These are phyloP conservation scores for Apis mellifera DNA, from an alignment of 1,140 invertebrate genomes.

Conservation along the genomic window DNA sequence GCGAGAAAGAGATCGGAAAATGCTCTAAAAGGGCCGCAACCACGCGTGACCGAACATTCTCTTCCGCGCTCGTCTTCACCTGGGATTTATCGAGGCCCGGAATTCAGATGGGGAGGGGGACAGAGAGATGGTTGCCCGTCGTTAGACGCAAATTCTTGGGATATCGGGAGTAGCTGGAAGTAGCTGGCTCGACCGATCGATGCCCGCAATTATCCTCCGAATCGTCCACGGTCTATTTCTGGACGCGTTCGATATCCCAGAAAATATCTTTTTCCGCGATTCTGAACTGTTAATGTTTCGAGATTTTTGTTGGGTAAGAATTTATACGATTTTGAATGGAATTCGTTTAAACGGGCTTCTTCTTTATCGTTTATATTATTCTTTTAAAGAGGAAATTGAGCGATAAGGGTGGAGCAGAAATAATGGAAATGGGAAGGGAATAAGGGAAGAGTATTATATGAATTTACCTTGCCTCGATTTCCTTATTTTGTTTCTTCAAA, in stretches of 20 bases:
- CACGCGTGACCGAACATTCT: constrained; percentile 78
- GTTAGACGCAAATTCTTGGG: constrained; percentile 46
- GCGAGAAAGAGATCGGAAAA: constrained; percentile 17
- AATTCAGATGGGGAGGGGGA: constrained; percentile 34
- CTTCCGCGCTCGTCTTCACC: constrained; percentile 66
- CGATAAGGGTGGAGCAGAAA: too few relatives aligned
- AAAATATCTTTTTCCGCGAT: neutral
- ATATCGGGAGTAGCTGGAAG: constrained; percentile 33
- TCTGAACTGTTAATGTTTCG: constrained; percentile 20
- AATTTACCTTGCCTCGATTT: too few relatives aligned
- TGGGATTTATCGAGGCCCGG: constrained; percentile 52
- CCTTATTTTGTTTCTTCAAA: too few relatives aligned
- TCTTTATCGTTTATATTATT: too few relatives aligned
- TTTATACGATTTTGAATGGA: neutral
- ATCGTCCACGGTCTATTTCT: constrained; percentile 52
- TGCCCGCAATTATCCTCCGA: constrained; percentile 40
- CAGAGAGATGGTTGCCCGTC: constrained; percentile 7
- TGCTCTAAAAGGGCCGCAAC: constrained; percentile 71
- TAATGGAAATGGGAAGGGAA: too few relatives aligned
- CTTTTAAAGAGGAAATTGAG: too few relatives aligned
- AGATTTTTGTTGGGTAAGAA: neutral
- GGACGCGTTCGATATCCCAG: neutral
- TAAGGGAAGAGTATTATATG: too few relatives aligned
- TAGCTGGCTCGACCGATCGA: constrained; percentile 38
- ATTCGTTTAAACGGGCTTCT: neutral